A percentile compares a stretch with the other conserved stretches of the same genome.
Conservation (phyloP, 2,797 vertebrate species). For the Crenichthys baileyi region DNA sequence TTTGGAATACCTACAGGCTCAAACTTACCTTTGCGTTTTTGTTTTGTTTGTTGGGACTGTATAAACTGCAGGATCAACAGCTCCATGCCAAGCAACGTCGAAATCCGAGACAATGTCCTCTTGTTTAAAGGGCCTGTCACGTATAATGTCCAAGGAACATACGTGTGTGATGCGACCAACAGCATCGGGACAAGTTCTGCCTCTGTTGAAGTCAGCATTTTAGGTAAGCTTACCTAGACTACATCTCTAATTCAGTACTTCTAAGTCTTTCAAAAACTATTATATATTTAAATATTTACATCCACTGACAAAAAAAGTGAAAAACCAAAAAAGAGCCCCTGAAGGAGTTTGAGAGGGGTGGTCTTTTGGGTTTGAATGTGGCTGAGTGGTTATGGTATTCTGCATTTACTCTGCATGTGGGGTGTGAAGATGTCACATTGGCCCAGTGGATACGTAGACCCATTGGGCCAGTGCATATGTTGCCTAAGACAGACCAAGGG, state of each 20-base stretch:
- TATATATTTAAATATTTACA: not conserved
- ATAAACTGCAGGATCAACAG: slow-evolving; percentile 85
- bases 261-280: not conserved
- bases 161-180: slow-evolving; percentile 93
- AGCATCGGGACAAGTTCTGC: slow-evolving; percentile 91
- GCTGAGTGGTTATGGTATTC: too few species aligned
- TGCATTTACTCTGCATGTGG: not conserved
- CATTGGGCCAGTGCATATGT: not conserved
- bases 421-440: not conserved
- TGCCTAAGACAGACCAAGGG: not conserved
- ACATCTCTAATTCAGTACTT: not conserved
- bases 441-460: not conserved
- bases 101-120: slow-evolving; percentile 89
- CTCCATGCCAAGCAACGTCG: slow-evolving; percentile 87
- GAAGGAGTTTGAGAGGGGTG: not conserved
- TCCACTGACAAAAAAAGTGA: not conserved
- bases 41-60: not conserved
- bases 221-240: slow-evolving; percentile 82
- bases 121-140: slow-evolving; percentile 90
- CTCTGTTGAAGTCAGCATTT: slow-evolving; percentile 91
- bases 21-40: not conserved
- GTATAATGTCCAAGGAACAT: slow-evolving; percentile 90
- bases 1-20: not conserved
- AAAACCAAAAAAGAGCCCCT: not conserved
- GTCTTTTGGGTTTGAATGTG: too few species aligned